These are phyloP conservation scores for Labia minor DNA, from an alignment of 2,888 invertebrate species.

Conservation along the genomic window DNA sequence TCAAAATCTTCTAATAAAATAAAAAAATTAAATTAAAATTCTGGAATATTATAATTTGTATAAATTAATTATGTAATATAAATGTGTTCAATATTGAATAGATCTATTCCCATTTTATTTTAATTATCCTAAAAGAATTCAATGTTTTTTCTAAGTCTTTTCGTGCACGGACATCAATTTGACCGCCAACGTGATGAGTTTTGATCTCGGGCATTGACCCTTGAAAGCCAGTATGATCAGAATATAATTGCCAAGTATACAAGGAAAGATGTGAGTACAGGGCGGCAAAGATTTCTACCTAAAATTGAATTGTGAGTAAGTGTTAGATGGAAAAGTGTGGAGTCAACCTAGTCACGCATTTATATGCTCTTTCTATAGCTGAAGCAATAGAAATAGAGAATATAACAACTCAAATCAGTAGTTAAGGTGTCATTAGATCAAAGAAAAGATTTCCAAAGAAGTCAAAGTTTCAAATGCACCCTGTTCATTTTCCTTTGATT, in stretches of 20 bases:
- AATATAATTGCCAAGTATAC: constrained; percentile 5
- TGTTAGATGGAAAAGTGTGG: background rate
- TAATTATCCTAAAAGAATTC: background rate
- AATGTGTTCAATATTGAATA: background rate
- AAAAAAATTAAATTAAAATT: background rate
- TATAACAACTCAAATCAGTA: background rate
- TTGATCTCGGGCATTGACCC: background rate
- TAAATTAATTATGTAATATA: background rate
- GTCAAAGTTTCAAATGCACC: background rate
- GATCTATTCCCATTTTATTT: background rate
- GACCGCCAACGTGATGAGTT: background rate
- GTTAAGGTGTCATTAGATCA: background rate
- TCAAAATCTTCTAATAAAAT: background rate
- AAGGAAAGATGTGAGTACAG: background rate
- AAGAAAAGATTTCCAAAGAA: background rate
- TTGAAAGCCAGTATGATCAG: background rate
- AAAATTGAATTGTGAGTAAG: background rate
- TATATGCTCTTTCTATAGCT: background rate
- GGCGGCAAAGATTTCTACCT: background rate
- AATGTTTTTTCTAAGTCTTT: background rate
- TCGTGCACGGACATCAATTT: constrained; percentile 2
- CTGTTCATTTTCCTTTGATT: background rate
- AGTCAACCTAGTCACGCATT: background rate
- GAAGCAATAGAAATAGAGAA: background rate
- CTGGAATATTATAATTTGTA: background rate